Evolutionary conservation across 2,888 invertebrate genomes (phyloP).

Genomic region (Athalia cordata): DNA sequence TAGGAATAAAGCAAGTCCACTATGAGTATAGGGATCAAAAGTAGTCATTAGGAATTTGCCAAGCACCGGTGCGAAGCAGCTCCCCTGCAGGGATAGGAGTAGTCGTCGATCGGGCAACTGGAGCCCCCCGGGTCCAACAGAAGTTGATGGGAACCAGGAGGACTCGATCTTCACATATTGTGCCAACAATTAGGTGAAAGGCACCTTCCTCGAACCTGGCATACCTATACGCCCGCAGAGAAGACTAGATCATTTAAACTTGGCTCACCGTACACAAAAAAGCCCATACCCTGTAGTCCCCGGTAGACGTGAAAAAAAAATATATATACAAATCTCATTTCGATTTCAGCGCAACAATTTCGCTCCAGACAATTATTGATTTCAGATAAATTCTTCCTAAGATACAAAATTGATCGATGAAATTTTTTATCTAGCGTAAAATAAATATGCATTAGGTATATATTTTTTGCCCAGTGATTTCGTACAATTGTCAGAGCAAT

Average conservation of each 20-base stretch:
- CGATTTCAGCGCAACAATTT: no score
- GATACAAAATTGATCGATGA: no score
- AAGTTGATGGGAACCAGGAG: slow-evolving; percentile 70
- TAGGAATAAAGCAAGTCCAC: background rate
- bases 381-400: no score
- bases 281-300: background rate
- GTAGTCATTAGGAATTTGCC: slow-evolving; percentile 23
- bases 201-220: slow-evolving; percentile 58
- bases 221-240: slow-evolving; percentile 16
- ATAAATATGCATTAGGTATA: no score
- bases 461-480: no score
- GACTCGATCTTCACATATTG: slow-evolving; percentile 72
- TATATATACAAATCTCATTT: no score
- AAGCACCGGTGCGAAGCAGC: slow-evolving; percentile 26
- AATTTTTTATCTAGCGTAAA: no score
- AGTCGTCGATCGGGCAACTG: background rate
- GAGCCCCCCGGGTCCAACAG: slow-evolving; percentile 40
- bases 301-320: no score
- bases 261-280: background rate
- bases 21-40: background rate
- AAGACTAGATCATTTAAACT: slow-evolving; percentile 14
- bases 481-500: no score
- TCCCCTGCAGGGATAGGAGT: background rate
- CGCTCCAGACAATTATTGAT: no score
- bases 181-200: slow-evolving; percentile 73